phyloP scores from a whole-genome alignment of 1,140 invertebrate genomes.

The Galendromus occidentalis region DNA sequence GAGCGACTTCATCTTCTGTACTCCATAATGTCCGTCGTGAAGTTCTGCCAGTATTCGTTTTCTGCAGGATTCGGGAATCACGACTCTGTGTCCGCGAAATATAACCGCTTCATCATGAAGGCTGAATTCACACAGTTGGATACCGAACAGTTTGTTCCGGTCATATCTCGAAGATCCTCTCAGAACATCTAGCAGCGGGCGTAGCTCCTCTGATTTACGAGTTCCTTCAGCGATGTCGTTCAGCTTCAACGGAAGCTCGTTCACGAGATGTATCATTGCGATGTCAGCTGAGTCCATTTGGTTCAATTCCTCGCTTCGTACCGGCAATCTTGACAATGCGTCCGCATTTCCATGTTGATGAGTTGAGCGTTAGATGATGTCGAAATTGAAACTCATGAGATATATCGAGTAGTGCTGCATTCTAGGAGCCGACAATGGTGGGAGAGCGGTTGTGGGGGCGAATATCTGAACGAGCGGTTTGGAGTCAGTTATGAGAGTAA shows the following conservation, averaged over 20 bases:
- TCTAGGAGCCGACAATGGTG: slow-evolving; percentile 23
- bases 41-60: slow-evolving; percentile 20
- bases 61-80: slow-evolving; percentile 20
- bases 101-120: background rate
- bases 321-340: slow-evolving; percentile 11
- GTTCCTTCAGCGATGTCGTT: background rate
- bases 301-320: no score
- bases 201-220: background rate
- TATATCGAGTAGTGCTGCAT: slow-evolving; percentile 27
- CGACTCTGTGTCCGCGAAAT: slow-evolving; percentile 12
- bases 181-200: slow-evolving; percentile 1
- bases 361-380: slow-evolving; percentile 23
- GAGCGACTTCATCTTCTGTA: slow-evolving; percentile 24
- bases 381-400: slow-evolving; percentile 25
- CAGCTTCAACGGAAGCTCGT: no score
- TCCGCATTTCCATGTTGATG: slow-evolving; percentile 21
- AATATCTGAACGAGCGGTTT: slow-evolving; percentile 31
- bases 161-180: slow-evolving; percentile 10
- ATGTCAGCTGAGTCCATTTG: no score
- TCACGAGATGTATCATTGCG: no score
- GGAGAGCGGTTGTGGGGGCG: slow-evolving; percentile 21
- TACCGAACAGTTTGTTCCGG: background rate
- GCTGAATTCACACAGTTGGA: background rate
- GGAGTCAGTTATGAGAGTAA: slow-evolving; percentile 32
- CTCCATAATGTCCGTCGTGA: slow-evolving; percentile 22